A percentile compares a stretch with the other conserved stretches of the same genome.
Evolutionary conservation across 2,888 invertebrate genomes (phyloP).

Genomic region (Aphodius granarius): DNA sequence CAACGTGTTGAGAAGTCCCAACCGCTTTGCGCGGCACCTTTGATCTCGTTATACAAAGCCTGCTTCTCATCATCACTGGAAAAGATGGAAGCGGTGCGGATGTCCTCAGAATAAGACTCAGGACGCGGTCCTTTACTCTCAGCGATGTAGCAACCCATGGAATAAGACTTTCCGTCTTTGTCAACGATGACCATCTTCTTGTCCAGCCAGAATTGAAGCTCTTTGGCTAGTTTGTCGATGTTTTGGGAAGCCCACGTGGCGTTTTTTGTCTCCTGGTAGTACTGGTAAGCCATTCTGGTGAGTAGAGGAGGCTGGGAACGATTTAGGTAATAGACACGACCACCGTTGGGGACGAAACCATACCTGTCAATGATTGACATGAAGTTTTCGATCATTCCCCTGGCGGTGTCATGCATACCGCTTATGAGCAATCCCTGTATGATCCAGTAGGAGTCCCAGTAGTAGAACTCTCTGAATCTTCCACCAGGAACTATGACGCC

Average conservation of each 20-base stretch:
- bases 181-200: conserved; percentile 54
- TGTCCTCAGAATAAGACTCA: conserved; percentile 72
- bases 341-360: conserved; percentile 80
- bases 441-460: conserved; percentile 91
- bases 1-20: conserved; percentile 87
- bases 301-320: conserved; percentile 73
- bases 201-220: conserved; percentile 66
- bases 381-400: conserved; percentile 75
- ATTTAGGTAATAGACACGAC: conserved; percentile 74
- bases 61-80: conserved; percentile 50
- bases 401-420: conserved; percentile 72
- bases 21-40: conserved; percentile 82
- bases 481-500: conserved; percentile 72
- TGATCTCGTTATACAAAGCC: conserved; percentile 68
- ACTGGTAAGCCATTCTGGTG: conserved; percentile 72
- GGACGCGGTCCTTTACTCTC: conserved; percentile 68
- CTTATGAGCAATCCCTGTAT: conserved; percentile 76
- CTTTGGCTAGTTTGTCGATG: conserved; percentile 62
- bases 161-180: conserved; percentile 57
- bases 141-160: conserved; percentile 63
- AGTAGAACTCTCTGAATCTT: conserved; percentile 74
- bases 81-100: conserved; percentile 54
- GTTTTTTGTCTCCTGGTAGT: conserved; percentile 67
- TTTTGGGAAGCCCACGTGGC: conserved; percentile 62
- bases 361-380: conserved; percentile 66